Base-by-base conservation (phyloP, 2,888 invertebrate genomes). In the Noctua janthe region DNA sequence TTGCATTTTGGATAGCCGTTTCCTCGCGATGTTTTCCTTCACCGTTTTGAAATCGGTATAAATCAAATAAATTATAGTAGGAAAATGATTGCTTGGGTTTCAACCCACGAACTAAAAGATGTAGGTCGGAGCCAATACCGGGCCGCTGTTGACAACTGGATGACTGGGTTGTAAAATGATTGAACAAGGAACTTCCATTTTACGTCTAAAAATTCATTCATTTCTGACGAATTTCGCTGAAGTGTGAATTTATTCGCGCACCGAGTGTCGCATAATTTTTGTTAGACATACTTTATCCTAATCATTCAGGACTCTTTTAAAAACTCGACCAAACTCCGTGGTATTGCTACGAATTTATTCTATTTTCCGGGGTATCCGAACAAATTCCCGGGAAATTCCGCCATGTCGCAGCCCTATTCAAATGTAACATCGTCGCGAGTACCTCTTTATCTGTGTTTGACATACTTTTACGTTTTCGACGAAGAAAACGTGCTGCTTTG, bases 381-480 rank as follows among this genome's bases (percentile, higher is more conserved):
- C n/a, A 47, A 17, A 62, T 70, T 23, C 0, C 0, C 39, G 7
- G n/a, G 10, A 29, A 51, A 35, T 7, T 29, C 17, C n/a, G n/a
- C 8, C 56, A 23, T 56, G n/a, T 43, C 23, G 6, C 39, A 75
- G 17, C 47, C 82, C 23, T 69, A 69, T 78, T 1, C 7, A 73
- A 74, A 84, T 74, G 15, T 49, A 35, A 51, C n/a, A 71, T 67
- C 17, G 56, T 71, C 1, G 17, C 15, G 20, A 51, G 47, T 74
- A 77, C 69, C 39, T 35, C 23, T 78, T 82, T 77, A 74, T 66
- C 49, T 66, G 20, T 29, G 3, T 62, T 39, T 78, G 35, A 80
- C 84, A 85, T 83, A 80, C 47, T 23, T 83, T 76, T 70, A 77
- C 54, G 64, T 84, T 64, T 74, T 59, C 47, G 15, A 59, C 43